Evolutionary conservation across 1,140 invertebrate genomes (phyloP).

Genomic region (Scaptomyza pallida): DNA sequence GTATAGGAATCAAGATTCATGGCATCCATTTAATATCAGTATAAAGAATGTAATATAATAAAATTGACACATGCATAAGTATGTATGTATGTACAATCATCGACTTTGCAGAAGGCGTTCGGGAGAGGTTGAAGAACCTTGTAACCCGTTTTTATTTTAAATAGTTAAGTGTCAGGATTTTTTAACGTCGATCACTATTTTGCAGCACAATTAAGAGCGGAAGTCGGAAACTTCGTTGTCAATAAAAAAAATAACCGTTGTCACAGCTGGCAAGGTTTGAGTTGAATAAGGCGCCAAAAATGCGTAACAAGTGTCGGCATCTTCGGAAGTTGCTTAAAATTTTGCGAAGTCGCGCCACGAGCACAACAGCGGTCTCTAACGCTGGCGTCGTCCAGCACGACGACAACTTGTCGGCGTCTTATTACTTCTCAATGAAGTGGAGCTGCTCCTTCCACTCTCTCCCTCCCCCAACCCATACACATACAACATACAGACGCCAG

Average conservation of each 20-base stretch:
- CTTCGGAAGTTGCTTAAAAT: conserved; percentile 69
- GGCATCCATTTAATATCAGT: no score
- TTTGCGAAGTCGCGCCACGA: conserved; percentile 37
- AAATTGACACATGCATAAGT: no score
- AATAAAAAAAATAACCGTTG: conserved; percentile 22
- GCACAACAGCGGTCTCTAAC: conserved; percentile 23
- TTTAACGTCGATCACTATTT: no score
- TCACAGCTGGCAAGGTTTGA: conserved; percentile 23
- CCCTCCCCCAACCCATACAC: neutral
- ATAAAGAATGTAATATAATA: no score
- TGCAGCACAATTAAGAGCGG: neutral
- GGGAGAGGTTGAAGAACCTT: no score
- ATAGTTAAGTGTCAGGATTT: no score
- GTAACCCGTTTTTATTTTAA: no score
- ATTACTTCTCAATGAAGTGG: conserved; percentile 54
- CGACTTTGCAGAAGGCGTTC: no score
- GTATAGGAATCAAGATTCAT: no score
- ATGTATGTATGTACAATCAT: no score
- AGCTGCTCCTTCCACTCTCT: neutral
- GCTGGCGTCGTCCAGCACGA: conserved; percentile 64
- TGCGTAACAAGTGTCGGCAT: conserved; percentile 76
- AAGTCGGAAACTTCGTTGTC: conserved; percentile 1
- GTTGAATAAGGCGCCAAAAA: conserved; percentile 65
- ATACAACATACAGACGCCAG: conserved; percentile 31
- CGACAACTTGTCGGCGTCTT: conserved; percentile 76